A percentile compares a stretch with the other conserved stretches of the same genome.
These are phyloP conservation scores for rat (Rattus norvegicus) DNA, from an alignment of 2,113 vertebrate genomes.

Conservation along the genomic window GRCr8 NC_086023.1:139798501-139799000, in stretches of 20 bases:
- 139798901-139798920: not conserved
- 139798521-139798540: slow-evolving; percentile 8
- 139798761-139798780: not conserved
- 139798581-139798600: too few relatives aligned
- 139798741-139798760: not conserved
- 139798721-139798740: too few relatives aligned
- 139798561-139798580: too few relatives aligned
- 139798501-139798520: not conserved
- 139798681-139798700: too few relatives aligned
- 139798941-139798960: not conserved
- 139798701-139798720: too few relatives aligned
- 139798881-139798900: not conserved
- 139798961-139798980: not conserved
- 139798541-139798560: not conserved
- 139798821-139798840: not conserved
- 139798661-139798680: too few relatives aligned
- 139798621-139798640: too few relatives aligned
- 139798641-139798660: too few relatives aligned
- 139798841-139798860: not conserved
- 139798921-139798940: slow-evolving; percentile 21
- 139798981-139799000: not conserved
- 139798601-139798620: too few relatives aligned
- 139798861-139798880: not conserved
- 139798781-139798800: not conserved
- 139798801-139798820: not conserved